Evolutionary conservation across 2,113 vertebrate species (phyloP).

Genomic region (Oceanodroma tethys): DNA sequence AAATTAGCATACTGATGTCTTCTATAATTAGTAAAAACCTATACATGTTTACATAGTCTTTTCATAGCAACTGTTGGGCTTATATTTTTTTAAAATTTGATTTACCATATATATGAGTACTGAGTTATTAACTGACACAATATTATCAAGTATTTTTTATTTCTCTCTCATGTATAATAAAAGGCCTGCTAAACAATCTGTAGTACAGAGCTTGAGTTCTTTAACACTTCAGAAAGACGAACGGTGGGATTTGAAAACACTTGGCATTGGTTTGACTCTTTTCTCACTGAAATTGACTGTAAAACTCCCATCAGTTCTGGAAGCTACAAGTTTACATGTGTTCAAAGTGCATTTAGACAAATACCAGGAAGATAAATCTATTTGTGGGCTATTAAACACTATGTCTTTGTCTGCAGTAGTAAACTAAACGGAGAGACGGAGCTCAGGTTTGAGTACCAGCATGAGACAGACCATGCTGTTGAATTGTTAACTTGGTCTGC

Average conservation of each 20-base stretch:
- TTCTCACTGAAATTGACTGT: neutral
- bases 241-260: neutral
- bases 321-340: neutral
- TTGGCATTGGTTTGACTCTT: neutral
- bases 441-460: neutral
- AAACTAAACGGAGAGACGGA: neutral
- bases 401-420: neutral
- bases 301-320: neutral
- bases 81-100: neutral
- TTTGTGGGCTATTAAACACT: neutral
- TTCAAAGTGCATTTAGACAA: neutral
- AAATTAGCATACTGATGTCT: neutral
- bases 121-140: neutral
- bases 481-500: neutral
- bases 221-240: neutral
- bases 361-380: neutral
- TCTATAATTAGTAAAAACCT: slow-evolving; percentile 7
- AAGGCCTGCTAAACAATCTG: neutral
- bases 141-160: neutral
- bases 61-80: neutral
- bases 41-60: neutral
- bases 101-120: neutral
- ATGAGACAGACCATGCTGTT: neutral
- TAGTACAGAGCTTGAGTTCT: neutral
- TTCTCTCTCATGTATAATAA: neutral